phyloP scores from a whole-genome alignment of 92 coral and sea anemone species.

The Desmophyllum pertusum region DNA sequence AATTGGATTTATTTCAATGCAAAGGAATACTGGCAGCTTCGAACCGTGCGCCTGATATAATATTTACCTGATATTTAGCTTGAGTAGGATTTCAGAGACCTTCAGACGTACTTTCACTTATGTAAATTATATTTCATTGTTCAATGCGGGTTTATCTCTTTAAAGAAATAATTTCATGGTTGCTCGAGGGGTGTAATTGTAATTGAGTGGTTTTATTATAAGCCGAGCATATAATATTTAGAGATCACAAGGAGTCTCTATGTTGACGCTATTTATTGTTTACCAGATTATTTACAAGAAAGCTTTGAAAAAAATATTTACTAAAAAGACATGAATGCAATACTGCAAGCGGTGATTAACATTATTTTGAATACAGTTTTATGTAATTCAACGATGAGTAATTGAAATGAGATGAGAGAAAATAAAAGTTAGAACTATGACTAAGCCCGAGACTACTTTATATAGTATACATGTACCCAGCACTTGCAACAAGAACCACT shows the following conservation, averaged over 20 bases:
- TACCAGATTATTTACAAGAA: constrained; percentile 40
- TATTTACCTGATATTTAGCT: neutral
- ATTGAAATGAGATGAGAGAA: neutral
- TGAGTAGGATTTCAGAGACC: neutral
- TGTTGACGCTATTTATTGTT: constrained; percentile 40
- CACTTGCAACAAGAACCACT: neutral
- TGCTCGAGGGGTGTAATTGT: neutral
- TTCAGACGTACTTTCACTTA: no score
- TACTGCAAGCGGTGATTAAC: constrained; percentile 1
- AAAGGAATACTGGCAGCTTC: no score
- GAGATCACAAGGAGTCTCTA: neutral
- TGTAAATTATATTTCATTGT: neutral
- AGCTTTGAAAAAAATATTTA: constrained; percentile 1
- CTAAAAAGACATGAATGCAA: neutral
- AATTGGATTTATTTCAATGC: no score
- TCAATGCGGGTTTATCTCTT: neutral
- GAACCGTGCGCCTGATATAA: no score
- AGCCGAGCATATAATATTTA: constrained; percentile 2
- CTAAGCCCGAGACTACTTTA: neutral
- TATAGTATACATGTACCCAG: neutral
- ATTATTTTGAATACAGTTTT: neutral
- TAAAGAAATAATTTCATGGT: neutral
- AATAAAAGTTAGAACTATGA: neutral
- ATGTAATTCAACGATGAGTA: neutral
- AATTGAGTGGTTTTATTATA: neutral